Evolutionary conservation across 2,113 vertebrate genomes (phyloP), one percentile per base, ranked within the genome.

Genomic region (Columba janthina): DNA sequence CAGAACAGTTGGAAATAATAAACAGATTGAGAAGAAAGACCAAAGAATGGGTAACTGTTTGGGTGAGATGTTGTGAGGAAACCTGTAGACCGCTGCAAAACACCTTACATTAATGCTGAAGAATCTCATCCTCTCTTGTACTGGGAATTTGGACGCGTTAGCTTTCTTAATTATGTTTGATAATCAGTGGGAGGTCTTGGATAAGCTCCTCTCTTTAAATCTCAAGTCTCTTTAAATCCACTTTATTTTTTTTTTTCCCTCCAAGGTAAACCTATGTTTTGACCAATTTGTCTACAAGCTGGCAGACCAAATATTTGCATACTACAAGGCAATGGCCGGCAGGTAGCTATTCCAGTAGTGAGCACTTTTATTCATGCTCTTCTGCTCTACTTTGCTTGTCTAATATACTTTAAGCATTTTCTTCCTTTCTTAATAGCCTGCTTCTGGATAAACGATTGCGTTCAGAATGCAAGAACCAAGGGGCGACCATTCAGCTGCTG

Each of bases 251-350:
- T 75, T 42, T 40, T 42, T 38, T 29, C 58, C 42, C 74, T 36
- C 64, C 22, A 87, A 99, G 99, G 99, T 99, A 74, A 99, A 99
- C 89, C 97, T 99, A 0, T 99, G 99, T 96, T 99, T 99, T 97
- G 99, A 99, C 92, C 99, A 99, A 78, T 99, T 99, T 97, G 99
- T 99, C 80, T 99, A 99, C 95, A 99, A 99, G 88, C 96, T 99
- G 88, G 98, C 99, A 58, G 99, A 99, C 95, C 99, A 99, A 90
- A 99, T 99, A 96, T 99, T 99, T 98, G 98, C 98, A 0, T 99
- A 99, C 96, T 99, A 99, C 93, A 99, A 99, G 89, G 97, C 98
- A 82, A 98, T 99, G 96, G 98, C 99, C 26, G 98, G 98, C 97
- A 99, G 99, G 99, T 99, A 95, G 48, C 66, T 96, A 29, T 48